Evolutionary conservation across 2,888 invertebrate genomes (phyloP), one percentile per base, ranked within the genome.

Genomic region (Morpho deidamia): DNA sequence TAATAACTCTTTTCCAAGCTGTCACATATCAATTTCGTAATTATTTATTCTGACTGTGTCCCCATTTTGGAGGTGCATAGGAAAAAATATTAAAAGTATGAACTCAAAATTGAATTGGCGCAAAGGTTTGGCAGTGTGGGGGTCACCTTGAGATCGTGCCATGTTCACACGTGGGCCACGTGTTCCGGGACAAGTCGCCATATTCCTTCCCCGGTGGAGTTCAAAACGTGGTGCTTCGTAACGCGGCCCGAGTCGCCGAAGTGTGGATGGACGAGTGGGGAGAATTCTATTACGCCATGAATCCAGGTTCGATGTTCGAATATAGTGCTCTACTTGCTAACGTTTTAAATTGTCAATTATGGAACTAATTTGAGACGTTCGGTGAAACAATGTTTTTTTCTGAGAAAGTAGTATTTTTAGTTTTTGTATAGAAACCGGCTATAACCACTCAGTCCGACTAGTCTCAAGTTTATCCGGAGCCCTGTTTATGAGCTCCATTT

Each of bases 181-280:
- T 98, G 77, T 99, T 98, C 92, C 94, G 98, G 71, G 98, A 98
- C 93, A 97, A 97, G 90, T 97, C 98, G 61, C 99, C 99, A 49
- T 99, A 99, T 91, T 96, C 97, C 64, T 99, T 99, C 94, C 99
- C 99, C 56, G 99, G 99, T 70, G 99, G 99, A 65, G 97, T 97
- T 68, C 96, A 96, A 83, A 96, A 96, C 89, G 95, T 99, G 77
- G 98, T 99, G 74, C 95, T 99, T 72, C 97, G 98, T 91, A 99
- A 99, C 91, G 97, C 99, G 69, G 97, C 98, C 72, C 93, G 99
- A 74, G 98, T 99, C 72, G 99, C 99, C 72, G 97, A 98, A 88
- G 99, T 99, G 75, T 99, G 99, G 99, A 96, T 99, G 95, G 99
- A 99, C 93, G 98, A 99, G 89, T 99, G 99, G 96, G 95, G 97